These are phyloP conservation scores for Holacanthus passer DNA, from an alignment of 2,113 vertebrate species.

Conservation along the genomic window DNA sequence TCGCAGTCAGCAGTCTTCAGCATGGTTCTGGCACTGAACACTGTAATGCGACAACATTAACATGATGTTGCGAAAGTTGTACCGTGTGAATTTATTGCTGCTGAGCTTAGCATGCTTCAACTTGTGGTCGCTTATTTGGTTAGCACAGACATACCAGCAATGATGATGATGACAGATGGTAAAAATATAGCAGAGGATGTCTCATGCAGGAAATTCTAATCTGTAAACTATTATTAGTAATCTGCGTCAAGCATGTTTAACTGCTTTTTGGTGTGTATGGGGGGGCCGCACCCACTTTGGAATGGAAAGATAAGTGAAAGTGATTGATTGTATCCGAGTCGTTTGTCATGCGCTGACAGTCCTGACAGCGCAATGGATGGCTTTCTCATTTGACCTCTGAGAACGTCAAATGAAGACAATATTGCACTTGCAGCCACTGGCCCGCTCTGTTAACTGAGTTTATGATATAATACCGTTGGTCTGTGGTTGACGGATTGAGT, in stretches of 20 bases:
- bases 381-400: conserved; percentile 71
- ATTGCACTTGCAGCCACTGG: conserved; percentile 59
- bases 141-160: background rate
- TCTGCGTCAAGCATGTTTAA: conserved; percentile 30
- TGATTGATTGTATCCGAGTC: conserved; percentile 67
- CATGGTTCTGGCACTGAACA: conserved; percentile 31
- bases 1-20: conserved; percentile 60
- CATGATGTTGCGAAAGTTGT: conserved; percentile 6
- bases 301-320: conserved; percentile 69
- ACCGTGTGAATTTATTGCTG: conserved; percentile 10
- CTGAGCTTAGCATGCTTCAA: conserved; percentile 5
- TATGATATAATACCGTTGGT: conserved; percentile 58
- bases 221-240: conserved; percentile 31
- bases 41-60: conserved; percentile 25
- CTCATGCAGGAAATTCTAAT: conserved; percentile 13
- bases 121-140: conserved; percentile 8
- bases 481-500: conserved; percentile 72
- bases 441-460: conserved; percentile 59
- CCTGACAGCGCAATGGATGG: conserved; percentile 71
- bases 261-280: background rate
- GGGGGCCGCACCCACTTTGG: conserved; percentile 17
- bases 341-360: conserved; percentile 64
- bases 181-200: background rate
- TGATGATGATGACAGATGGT: conserved; percentile 15
- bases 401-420: conserved; percentile 70